Evolutionary conservation across 1,140 invertebrate species (phyloP).

Genomic region (Leptopilina clavipes): DNA sequence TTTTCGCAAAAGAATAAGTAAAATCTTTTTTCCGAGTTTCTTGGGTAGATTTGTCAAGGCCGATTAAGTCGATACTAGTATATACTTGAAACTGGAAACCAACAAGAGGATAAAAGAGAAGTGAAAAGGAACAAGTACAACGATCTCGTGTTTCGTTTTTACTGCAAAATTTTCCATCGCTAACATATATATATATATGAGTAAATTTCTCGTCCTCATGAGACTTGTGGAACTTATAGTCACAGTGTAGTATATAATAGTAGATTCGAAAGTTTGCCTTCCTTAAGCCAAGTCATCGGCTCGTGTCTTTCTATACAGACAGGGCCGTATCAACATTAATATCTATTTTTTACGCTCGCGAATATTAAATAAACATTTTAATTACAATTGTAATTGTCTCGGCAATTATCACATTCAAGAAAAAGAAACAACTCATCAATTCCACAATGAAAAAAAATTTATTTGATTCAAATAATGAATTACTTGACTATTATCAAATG

Average conservation of each 20-base stretch:
- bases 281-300: conserved; percentile 51
- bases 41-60: conserved; percentile 26
- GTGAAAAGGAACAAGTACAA: conserved; percentile 7
- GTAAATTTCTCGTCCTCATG: conserved; percentile 64
- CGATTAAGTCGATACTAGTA: conserved; percentile 1
- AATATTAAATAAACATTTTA: too few relatives aligned
- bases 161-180: conserved; percentile 45
- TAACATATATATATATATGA: conserved; percentile 47
- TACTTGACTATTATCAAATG: too few relatives aligned
- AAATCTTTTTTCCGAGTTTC: neutral
- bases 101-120: neutral
- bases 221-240: conserved; percentile 48
- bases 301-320: conserved; percentile 57
- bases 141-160: conserved; percentile 48
- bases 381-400: too few relatives aligned
- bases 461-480: too few relatives aligned
- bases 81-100: conserved; percentile 16
- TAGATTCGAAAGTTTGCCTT: conserved; percentile 70
- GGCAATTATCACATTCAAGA: too few relatives aligned
- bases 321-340: conserved; percentile 48
- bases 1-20: neutral
- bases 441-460: too few relatives aligned
- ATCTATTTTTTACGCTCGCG: neutral
- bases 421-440: too few relatives aligned
- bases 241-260: conserved; percentile 36